These are phyloP conservation scores for Eueides isabella DNA, from an alignment of 1,140 invertebrate genomes.

Conservation along the genomic window DNA sequence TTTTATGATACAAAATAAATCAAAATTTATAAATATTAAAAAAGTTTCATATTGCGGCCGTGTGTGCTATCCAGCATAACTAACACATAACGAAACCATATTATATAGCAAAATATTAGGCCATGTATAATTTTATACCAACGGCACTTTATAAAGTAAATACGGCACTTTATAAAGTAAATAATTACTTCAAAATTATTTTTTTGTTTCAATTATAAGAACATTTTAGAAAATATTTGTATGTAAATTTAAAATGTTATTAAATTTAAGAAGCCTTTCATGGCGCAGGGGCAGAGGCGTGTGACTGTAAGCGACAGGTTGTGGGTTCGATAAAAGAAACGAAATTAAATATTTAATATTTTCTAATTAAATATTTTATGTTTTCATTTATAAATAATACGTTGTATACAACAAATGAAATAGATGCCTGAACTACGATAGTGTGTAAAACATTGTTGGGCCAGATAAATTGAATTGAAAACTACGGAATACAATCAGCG, in stretches of 20 bases:
- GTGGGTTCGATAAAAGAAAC: too few relatives aligned
- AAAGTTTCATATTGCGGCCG: background rate
- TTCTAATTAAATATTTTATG: too few relatives aligned
- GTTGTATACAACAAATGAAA: background rate
- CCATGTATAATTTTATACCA: background rate
- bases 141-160: background rate
- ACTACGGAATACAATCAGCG: conserved; percentile 50
- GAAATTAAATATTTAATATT: too few relatives aligned
- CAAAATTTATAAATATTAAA: background rate
- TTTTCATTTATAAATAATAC: background rate
- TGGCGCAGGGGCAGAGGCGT: too few relatives aligned
- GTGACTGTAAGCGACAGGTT: too few relatives aligned
- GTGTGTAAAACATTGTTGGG: conserved; percentile 25
- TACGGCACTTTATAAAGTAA: too few relatives aligned
- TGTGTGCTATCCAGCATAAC: background rate
- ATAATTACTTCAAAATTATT: too few relatives aligned
- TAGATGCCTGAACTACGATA: conserved; percentile 18
- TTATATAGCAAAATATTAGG: background rate
- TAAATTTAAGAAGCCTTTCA: too few relatives aligned
- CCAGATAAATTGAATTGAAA: conserved; percentile 45
- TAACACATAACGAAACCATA: background rate
- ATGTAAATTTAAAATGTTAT: too few relatives aligned
- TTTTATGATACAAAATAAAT: background rate
- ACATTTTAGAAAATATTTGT: too few relatives aligned
- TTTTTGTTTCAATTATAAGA: too few relatives aligned